These are phyloP conservation scores for Anarrhichthys ocellatus DNA, from an alignment of 2,113 vertebrate species.

Conservation along the genomic window DNA sequence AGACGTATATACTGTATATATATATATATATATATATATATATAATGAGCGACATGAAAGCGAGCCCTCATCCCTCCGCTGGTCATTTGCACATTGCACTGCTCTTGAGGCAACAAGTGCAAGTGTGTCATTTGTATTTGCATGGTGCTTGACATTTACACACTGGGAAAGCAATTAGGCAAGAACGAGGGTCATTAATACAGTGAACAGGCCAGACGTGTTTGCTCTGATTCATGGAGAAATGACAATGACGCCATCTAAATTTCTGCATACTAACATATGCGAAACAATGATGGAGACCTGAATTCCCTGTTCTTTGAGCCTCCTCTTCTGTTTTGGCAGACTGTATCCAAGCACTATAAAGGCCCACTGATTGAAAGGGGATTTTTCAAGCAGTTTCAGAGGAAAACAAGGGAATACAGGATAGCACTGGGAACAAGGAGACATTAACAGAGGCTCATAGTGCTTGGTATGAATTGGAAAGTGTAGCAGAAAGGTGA, in stretches of 20 bases:
- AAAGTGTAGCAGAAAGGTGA: not conserved
- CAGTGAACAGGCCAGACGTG: slow-evolving; percentile 43
- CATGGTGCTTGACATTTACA: slow-evolving; percentile 78
- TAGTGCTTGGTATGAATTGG: not conserved
- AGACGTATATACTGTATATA: too few relatives aligned
- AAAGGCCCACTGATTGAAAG: not conserved
- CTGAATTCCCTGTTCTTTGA: slow-evolving; percentile 6
- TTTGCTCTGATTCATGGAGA: slow-evolving; percentile 49
- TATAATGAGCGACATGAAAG: not conserved
- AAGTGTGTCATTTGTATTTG: slow-evolving; percentile 73
- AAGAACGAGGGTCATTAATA: slow-evolving; percentile 69
- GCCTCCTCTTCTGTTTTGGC: slow-evolving; percentile 42
- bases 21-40: too few relatives aligned
- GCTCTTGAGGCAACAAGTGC: slow-evolving; percentile 64
- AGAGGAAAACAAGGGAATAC: slow-evolving; percentile 6
- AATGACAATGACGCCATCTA: slow-evolving; percentile 39
- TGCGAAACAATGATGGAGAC: slow-evolving; percentile 24
- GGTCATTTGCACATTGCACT: slow-evolving; percentile 62
- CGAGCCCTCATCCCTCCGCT: slow-evolving; percentile 27
- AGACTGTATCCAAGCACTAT: slow-evolving; percentile 2
- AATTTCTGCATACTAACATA: slow-evolving; percentile 26
- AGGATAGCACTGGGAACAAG: not conserved
- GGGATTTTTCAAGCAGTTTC: slow-evolving; percentile 3
- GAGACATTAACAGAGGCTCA: too few relatives aligned
- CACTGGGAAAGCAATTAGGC: slow-evolving; percentile 76